These are phyloP conservation scores for Gobio gobio DNA, from an alignment of 2,113 vertebrate genomes.

Conservation along the genomic window DNA sequence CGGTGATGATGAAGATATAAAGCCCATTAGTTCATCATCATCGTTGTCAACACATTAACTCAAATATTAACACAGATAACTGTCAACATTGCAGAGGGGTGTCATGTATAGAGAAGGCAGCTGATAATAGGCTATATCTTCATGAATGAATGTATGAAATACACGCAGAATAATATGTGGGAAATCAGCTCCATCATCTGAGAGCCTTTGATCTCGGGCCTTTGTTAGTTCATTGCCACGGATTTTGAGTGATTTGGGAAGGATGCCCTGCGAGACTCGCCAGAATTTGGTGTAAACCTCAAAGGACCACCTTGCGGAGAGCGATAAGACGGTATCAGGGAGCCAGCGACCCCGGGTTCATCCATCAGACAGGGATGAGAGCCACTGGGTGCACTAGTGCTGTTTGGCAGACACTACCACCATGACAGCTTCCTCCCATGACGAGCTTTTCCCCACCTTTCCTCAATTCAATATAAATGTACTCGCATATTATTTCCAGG, in stretches of 20 bases:
- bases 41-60: background rate
- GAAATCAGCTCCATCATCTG: slow-evolving; percentile 53
- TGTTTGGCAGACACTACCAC: slow-evolving; percentile 23
- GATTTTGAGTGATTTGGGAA: slow-evolving; percentile 55
- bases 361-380: slow-evolving; percentile 58
- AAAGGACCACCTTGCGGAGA: slow-evolving; percentile 59
- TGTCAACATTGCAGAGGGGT: background rate
- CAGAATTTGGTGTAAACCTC: slow-evolving; percentile 62
- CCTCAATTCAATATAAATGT: background rate
- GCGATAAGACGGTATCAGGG: slow-evolving; percentile 66
- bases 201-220: slow-evolving; percentile 56
- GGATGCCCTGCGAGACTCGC: slow-evolving; percentile 57
- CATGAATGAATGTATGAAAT: slow-evolving; percentile 53
- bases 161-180: slow-evolving; percentile 43
- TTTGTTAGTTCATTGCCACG: slow-evolving; percentile 58
- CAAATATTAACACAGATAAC: background rate
- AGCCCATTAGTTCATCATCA: slow-evolving; percentile 19
- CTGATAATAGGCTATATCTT: slow-evolving; percentile 24
- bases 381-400: slow-evolving; percentile 27
- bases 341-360: slow-evolving; percentile 59
- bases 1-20: background rate
- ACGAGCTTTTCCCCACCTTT: background rate
- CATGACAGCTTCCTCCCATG: slow-evolving; percentile 15
- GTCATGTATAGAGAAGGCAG: background rate
- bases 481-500: background rate